Evolutionary conservation across 2,113 vertebrate species (phyloP).

Genomic region (Clarias batrachus): DNA sequence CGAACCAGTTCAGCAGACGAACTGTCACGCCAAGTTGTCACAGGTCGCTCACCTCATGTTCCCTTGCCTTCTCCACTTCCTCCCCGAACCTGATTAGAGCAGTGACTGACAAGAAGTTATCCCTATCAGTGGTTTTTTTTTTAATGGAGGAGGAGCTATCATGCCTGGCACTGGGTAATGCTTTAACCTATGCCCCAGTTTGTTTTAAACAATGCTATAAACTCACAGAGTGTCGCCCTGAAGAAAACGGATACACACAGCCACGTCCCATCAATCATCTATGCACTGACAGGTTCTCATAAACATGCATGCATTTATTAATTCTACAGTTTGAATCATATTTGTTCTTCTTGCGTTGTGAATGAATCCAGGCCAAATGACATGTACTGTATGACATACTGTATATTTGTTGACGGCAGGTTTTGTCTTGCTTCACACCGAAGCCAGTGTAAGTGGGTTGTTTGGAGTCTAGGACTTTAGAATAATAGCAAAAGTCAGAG

Average conservation of each 20-base stretch:
- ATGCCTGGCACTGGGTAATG: neutral
- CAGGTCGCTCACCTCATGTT: neutral
- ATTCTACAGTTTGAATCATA: neutral
- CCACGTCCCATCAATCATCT: neutral
- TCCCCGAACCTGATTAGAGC: neutral
- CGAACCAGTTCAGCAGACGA: constrained; percentile 28
- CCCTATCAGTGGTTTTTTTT: neutral
- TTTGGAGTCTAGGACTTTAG: neutral
- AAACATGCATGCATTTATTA: neutral
- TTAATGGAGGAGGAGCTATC: constrained; percentile 1
- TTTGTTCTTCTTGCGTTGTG: constrained; percentile 2
- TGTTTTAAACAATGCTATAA: constrained; percentile 21
- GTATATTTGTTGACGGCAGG: constrained; percentile 37
- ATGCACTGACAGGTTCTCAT: neutral
- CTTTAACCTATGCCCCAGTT: constrained; percentile 28
- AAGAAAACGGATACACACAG: neutral
- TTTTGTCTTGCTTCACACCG: constrained; percentile 2
- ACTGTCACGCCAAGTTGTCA: constrained; percentile 9
- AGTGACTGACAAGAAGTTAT: neutral
- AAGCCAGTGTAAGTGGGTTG: neutral
- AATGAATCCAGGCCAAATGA: neutral
- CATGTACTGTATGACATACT: neutral
- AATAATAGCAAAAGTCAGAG: neutral
- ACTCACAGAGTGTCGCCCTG: neutral
- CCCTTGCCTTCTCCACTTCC: neutral